Evolutionary conservation across 2,113 vertebrate species (phyloP).

Genomic region (Rhabdomys dilectus): DNA sequence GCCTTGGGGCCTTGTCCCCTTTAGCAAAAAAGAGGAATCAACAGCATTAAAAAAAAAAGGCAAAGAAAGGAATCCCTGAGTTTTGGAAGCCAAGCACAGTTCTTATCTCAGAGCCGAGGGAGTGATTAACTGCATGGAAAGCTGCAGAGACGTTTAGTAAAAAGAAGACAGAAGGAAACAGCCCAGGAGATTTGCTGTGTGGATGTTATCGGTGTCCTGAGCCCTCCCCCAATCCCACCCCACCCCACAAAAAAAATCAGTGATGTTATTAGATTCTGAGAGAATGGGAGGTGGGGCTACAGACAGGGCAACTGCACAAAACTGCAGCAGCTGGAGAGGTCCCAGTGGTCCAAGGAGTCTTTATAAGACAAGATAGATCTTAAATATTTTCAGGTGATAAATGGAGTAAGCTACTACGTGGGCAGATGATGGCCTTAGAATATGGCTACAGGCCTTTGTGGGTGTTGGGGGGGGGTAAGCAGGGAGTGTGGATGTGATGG

Average conservation of each 20-base stretch:
- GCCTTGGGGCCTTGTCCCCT: not conserved
- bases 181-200: not conserved
- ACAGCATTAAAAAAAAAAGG: rapidly evolving
- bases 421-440: not conserved
- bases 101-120: not conserved
- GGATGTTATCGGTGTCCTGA: not conserved
- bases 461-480: too few relatives aligned
- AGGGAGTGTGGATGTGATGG: not conserved
- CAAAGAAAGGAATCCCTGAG: not conserved
- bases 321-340: not conserved
- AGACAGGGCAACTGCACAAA: not conserved
- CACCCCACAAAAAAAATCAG: not conserved
- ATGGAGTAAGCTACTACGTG: not conserved
- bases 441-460: not conserved
- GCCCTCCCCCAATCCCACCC: too few relatives aligned
- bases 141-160: not conserved
- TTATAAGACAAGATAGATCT: not conserved
- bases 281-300: not conserved
- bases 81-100: not conserved
- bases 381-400: not conserved
- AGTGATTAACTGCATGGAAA: not conserved
- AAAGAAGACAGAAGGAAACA: not conserved
- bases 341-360: not conserved
- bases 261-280: too few relatives aligned
- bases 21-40: not conserved